Percentiles rank a stretch among this genome's conserved stretches.
These are phyloP conservation scores for Brachyistius frenatus DNA, from an alignment of 2,113 vertebrate species.

Conservation along the genomic window DNA sequence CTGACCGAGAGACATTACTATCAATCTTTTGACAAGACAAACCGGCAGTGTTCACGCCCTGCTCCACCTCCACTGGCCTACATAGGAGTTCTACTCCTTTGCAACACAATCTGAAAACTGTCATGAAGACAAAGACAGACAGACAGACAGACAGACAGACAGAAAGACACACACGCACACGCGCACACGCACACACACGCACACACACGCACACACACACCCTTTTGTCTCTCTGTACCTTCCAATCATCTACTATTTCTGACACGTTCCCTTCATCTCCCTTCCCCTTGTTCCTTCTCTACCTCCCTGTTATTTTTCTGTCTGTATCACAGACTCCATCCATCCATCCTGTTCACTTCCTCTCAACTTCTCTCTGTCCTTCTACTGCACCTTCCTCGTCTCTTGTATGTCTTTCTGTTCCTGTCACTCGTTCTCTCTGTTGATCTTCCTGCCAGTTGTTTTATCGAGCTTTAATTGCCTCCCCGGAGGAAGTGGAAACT, in stretches of 20 bases:
- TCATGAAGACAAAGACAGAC: conserved; percentile 22
- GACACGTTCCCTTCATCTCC: conserved; percentile 70
- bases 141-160: neutral
- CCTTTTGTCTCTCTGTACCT: conserved; percentile 65
- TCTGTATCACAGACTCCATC: conserved; percentile 61
- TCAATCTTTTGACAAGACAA: conserved; percentile 9
- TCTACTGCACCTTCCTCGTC: conserved; percentile 46
- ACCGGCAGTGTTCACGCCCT: conserved; percentile 8
- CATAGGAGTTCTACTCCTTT: conserved; percentile 54
- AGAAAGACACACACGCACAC: conserved; percentile 38
- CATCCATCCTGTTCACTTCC: conserved; percentile 69
- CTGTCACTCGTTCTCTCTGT: conserved; percentile 32
- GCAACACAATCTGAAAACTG: conserved; percentile 46
- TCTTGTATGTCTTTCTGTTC: conserved; percentile 40
- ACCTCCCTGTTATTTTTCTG: conserved; percentile 58
- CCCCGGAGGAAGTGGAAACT: conserved; percentile 72
- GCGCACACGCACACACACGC: conserved; percentile 37
- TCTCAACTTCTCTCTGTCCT: conserved; percentile 61
- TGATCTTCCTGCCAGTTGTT: conserved; percentile 61
- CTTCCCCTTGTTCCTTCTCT: conserved; percentile 62
- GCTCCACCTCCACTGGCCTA: conserved; percentile 66
- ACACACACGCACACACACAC: conserved; percentile 38
- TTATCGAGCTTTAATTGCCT: conserved; percentile 81
- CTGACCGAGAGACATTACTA: neutral
- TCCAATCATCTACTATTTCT: conserved; percentile 73